phyloP scores from a whole-genome alignment of 2,113 vertebrate species.

The Rallus limicola region DNA sequence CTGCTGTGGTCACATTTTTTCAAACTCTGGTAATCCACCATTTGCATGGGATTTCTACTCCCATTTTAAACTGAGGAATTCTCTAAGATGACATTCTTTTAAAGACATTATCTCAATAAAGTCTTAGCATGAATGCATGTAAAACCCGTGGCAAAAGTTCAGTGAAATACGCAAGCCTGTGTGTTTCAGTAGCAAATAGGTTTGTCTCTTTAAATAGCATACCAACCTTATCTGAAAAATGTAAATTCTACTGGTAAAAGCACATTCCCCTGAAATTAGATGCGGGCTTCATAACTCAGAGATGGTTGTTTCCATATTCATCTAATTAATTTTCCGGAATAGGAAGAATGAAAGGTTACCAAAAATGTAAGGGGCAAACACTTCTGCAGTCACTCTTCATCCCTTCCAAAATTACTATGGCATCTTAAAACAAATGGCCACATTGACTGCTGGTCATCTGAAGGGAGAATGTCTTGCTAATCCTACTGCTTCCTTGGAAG shows the following conservation, averaged over 20 bases:
- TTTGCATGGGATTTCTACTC: not conserved
- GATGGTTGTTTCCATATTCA: not conserved
- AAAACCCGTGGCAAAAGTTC: not conserved
- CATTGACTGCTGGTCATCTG: not conserved
- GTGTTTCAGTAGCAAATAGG: not conserved
- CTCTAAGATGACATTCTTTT: not conserved
- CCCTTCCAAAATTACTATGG: not conserved
- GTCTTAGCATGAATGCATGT: not conserved
- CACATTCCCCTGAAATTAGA: slow-evolving; percentile 61
- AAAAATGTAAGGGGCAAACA: not conserved
- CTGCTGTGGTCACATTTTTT: not conserved
- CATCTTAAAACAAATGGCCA: not conserved
- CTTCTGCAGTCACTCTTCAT: not conserved
- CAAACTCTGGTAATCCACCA: not conserved
- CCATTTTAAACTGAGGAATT: not conserved
- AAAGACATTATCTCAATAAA: not conserved
- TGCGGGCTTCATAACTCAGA: not conserved
- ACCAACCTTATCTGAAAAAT: slow-evolving; percentile 62
- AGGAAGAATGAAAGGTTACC: not conserved
- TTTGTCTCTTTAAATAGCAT: slow-evolving; percentile 47
- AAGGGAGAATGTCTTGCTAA: not conserved
- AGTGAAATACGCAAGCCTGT: not conserved
- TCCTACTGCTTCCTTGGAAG: not conserved
- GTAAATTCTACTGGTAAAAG: slow-evolving; percentile 53
- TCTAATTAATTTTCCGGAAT: slow-evolving; percentile 18